Base-by-base conservation (phyloP, 2,888 invertebrate species). In the Drosophila prolongata region DNA sequence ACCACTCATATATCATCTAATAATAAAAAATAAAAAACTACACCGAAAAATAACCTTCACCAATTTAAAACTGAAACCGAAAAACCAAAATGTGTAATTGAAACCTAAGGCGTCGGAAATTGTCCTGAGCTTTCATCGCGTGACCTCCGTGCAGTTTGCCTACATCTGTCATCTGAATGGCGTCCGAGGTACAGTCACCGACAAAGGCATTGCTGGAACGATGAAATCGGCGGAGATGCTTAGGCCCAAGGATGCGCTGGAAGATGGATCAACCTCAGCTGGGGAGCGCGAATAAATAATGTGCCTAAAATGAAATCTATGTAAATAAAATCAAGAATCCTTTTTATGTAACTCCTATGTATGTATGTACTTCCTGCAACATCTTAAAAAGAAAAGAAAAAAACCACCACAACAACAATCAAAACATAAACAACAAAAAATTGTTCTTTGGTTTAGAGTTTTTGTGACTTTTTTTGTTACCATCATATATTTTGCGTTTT, bases 61-160 rank as follows among this genome's bases (percentile, higher is more conserved):
- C 34, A 53, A 59, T 42, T 13, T 14, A 27, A 46, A 49, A 59
- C 9, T 30, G 50, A 46, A 65, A 46, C 16, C n/a, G 37, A 59
- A 67, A 56, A 38, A 60, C 47, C 16, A 58, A 59, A 58, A 59
- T 62, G 52, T 52, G 35, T 50, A 64, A 59, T 49, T 49, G 27
- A 66, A 75, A 66, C 53, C 54, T 90, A 94, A 96, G 95, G 95
- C 95, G 89, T 94, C 93, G 91, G 93, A 94, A 92, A 94, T 95
- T 91, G 94, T 94, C 89, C 93, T 95, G 91, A 94, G 94, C 92
- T 93, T 96, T 91, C 95, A 96, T 92, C 94, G 96, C 92, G 94
- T 96, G 90, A 95, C 96, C 93, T 94, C 95, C 84, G 93, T 95
- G 91, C 94, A 93, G 91, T 93, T 94, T 91, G 93, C 94, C 73